These are phyloP conservation scores for Aldrovandia affinis DNA, from an alignment of 2,797 vertebrate species.

Conservation along the genomic window DNA sequence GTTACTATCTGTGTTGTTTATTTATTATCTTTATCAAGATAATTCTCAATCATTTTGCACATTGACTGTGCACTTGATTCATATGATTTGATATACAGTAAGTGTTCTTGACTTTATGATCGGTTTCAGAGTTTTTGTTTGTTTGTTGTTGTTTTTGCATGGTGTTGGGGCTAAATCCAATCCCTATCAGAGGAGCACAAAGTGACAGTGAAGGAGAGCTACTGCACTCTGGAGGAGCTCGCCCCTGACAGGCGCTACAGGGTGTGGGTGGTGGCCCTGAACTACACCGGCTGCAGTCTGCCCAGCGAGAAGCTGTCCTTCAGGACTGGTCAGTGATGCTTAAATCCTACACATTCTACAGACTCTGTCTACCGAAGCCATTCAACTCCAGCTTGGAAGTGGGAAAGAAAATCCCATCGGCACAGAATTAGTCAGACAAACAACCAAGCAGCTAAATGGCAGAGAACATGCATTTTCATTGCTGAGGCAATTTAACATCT, in stretches of 20 bases:
- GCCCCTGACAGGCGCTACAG: constrained; percentile 87
- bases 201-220: constrained; percentile 93
- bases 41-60: too few relatives aligned
- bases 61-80: too few relatives aligned
- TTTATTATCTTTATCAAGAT: too few relatives aligned
- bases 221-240: constrained; percentile 90
- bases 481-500: background rate
- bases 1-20: too few relatives aligned
- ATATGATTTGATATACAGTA: background rate
- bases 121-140: background rate
- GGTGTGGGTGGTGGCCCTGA: constrained; percentile 97
- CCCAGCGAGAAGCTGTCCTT: constrained; percentile 88
- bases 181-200: constrained; percentile 90
- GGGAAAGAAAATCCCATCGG: background rate
- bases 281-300: constrained; percentile 90
- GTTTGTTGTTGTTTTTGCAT: background rate
- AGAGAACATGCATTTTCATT: background rate
- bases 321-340: constrained; percentile 83
- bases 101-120: background rate
- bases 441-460: background rate
- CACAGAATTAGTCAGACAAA: background rate
- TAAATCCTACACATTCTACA: background rate
- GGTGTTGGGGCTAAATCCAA: constrained; percentile 51
- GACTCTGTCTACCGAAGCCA: background rate
- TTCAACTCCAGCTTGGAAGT: background rate